These are phyloP conservation scores for Rhynchopsitta pachyrhyncha DNA, from an alignment of 2,113 vertebrate genomes.

Conservation along the genomic window DNA sequence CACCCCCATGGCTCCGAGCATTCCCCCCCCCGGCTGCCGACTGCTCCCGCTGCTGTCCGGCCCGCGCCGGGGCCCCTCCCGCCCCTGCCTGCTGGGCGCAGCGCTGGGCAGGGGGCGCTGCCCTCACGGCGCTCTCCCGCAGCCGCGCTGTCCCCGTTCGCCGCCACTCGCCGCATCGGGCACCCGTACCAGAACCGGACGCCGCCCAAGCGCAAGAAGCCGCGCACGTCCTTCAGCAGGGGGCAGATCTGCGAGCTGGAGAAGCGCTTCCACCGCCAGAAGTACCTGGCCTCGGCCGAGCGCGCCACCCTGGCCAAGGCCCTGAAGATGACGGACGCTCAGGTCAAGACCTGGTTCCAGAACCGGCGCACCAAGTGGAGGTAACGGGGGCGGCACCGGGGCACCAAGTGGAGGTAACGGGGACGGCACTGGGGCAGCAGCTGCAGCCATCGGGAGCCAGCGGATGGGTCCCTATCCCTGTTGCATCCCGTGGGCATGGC, in stretches of 20 bases:
- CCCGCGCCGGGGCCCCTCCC: neutral
- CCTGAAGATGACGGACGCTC: slow-evolving; percentile 95
- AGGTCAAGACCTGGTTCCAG: slow-evolving; percentile 99
- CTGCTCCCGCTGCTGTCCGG: no score
- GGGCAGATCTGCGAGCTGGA: slow-evolving; percentile 98
- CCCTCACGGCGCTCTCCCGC: neutral
- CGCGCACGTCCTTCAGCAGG: slow-evolving; percentile 93
- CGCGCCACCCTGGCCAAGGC: slow-evolving; percentile 90
- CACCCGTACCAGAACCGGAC: slow-evolving; percentile 98
- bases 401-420: slow-evolving; percentile 94
- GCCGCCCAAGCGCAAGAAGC: slow-evolving; percentile 96
- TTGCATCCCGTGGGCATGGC: accelerated
- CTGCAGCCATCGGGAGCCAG: neutral
- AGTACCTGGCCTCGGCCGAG: slow-evolving; percentile 88
- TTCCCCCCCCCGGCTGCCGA: neutral
- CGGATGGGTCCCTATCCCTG: accelerated
- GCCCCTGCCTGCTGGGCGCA: neutral
- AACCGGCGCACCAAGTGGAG: slow-evolving; percentile 98
- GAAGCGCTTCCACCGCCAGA: slow-evolving; percentile 95
- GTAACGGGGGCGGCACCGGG: slow-evolving; percentile 46
- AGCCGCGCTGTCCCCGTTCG: slow-evolving; percentile 92
- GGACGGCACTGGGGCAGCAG: accelerated
- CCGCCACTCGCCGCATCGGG: slow-evolving; percentile 89
- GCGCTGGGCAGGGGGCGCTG: neutral
- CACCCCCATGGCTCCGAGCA: no score